Conservation (phyloP, 2,113 vertebrate genomes). For the Pica pica region DNA sequence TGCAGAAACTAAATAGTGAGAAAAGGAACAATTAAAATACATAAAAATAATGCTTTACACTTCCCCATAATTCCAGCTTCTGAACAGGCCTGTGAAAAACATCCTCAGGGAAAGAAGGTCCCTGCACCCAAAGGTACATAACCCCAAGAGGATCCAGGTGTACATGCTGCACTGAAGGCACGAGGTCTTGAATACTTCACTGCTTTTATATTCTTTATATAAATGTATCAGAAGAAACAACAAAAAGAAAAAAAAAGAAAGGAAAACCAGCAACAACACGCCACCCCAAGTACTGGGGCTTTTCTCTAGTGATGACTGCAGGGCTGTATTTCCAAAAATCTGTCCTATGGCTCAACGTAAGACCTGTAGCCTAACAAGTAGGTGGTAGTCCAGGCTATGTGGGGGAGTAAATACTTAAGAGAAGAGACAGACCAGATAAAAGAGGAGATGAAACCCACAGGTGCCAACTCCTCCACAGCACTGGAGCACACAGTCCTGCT, state of each 20-base stretch:
- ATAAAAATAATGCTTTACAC: not conserved
- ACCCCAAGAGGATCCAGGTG: not conserved
- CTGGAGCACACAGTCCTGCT: not conserved
- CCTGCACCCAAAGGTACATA: not conserved
- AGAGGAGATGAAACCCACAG: not conserved
- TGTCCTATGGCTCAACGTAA: not conserved
- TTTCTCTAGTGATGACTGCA: not conserved
- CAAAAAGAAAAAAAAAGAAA: too few relatives aligned
- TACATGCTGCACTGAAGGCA: not conserved
- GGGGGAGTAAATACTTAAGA: not conserved
- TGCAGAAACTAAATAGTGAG: not conserved
- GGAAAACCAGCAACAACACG: not conserved
- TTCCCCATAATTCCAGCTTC: not conserved
- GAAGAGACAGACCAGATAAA: not conserved
- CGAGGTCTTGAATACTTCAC: accelerated
- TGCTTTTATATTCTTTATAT: not conserved
- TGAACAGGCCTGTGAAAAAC: not conserved
- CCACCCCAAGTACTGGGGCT: not conserved
- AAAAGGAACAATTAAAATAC: not conserved
- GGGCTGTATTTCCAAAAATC: not conserved
- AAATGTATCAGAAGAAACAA: not conserved
- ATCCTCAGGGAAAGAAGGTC: not conserved
- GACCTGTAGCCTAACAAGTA: not conserved
- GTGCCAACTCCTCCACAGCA: not conserved
- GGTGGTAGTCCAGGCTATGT: not conserved